Evolutionary conservation across 2,113 vertebrate genomes (phyloP).

Genomic region (Malurus cyaneus): DNA sequence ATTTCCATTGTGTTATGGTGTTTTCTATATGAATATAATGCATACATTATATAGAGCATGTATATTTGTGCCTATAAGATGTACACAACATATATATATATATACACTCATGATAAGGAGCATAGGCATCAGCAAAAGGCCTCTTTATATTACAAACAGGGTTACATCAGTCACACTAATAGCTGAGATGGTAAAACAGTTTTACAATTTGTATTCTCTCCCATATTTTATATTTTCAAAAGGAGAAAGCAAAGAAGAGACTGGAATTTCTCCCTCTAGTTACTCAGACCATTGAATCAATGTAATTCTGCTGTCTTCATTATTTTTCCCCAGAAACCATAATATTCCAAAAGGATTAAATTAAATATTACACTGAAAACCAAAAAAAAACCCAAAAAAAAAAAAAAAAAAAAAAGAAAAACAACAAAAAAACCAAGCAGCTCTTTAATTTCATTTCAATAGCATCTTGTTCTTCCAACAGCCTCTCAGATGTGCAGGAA

Average conservation of each 20-base stretch:
- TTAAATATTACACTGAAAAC: conserved; percentile 38
- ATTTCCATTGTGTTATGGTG: background rate
- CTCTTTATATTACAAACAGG: background rate
- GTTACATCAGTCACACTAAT: background rate
- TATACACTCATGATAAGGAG: background rate
- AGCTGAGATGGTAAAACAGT: background rate
- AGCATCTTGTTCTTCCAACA: conserved; percentile 33
- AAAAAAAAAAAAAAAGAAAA: too few species aligned
- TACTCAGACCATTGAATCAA: conserved; percentile 20
- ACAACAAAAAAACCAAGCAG: background rate
- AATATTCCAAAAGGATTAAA: conserved; percentile 61
- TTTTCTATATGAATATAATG: background rate
- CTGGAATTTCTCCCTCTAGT: conserved; percentile 19
- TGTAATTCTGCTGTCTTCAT: conserved; percentile 50
- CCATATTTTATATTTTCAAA: conserved; percentile 3
- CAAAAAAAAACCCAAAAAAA: too few species aligned
- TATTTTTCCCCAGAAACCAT: conserved; percentile 43
- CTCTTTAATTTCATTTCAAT: conserved; percentile 67
- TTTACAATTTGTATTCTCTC: background rate
- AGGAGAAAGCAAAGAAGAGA: background rate
- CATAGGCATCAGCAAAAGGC: background rate
- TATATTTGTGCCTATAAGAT: background rate
- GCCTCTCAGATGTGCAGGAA: conserved; percentile 54
- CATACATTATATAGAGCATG: background rate
- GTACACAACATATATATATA: background rate